Evolutionary conservation across 1,140 invertebrate species (phyloP), one percentile per base, ranked within the genome.

Genomic region (Leptopilina clavipes): DNA sequence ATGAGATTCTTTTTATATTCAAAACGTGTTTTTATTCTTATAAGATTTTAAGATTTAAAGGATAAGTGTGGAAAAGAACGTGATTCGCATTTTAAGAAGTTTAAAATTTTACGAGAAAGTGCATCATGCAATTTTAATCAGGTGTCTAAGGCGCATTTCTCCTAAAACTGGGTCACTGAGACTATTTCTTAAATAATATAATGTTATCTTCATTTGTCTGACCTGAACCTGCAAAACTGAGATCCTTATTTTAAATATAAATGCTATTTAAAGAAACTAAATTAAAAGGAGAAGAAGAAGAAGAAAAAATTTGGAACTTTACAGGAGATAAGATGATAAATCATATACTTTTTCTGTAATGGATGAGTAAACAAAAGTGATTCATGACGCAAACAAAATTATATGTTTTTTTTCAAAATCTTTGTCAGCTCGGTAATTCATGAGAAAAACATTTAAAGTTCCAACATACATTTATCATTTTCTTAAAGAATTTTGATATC

Each of bases 71-170:
- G 22, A 14, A 14, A 65, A 22, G 25, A 31, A 65, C 59, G 59
- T 65, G 59, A 65, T 25, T 31, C 25, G 22, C 25, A 37, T 65
- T 65, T 31, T 65, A 31, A 65, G 25, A 65, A 65, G 14, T 31
- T 8, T 7, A 25, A 31, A 17, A 31, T 31, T 65, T n/a, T 65
- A n/a, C 11, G 59, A n/a, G 59, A 31, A 65, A 22, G 25, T 65
- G 25, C 25, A 65, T 65, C 59, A 65, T 65, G 59, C 59, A 65
- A 65, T 65, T 65, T 65, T 65, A 37, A 65, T 65, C 25, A 37
- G 59, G 59, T 65, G 59, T 65, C 59, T 65, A 31, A 65, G 14
- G 59, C 25, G 59, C 59, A 65, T 22, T 65, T 65, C 22, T 65
- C 25, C 2, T n/a, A 22, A 22, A 65, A 65, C 22, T 65, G 25